phyloP scores from a whole-genome alignment of 2,888 invertebrate genomes.

The Nymphalis polychloros region DNA sequence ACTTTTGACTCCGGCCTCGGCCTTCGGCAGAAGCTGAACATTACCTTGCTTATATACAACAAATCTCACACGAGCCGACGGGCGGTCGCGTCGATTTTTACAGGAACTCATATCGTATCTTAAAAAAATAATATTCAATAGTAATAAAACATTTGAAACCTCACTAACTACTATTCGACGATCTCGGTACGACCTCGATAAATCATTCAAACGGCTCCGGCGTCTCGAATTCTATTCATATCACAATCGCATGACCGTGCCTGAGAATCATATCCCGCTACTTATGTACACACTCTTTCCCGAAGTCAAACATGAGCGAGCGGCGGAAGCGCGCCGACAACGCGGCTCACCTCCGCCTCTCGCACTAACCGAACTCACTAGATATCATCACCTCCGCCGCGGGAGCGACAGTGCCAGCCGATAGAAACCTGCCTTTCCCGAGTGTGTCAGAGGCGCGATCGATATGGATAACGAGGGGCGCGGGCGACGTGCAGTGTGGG shows the following conservation, averaged over 20 bases:
- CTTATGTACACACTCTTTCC: slow-evolving; percentile 78
- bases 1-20: slow-evolving; percentile 52
- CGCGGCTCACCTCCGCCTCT: slow-evolving; percentile 38
- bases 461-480: slow-evolving; percentile 65
- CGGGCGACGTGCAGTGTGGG: slow-evolving; percentile 51
- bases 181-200: slow-evolving; percentile 76
- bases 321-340: slow-evolving; percentile 36
- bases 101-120: slow-evolving; percentile 82
- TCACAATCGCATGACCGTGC: slow-evolving; percentile 82
- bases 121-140: slow-evolving; percentile 79
- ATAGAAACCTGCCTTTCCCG: slow-evolving; percentile 62
- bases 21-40: slow-evolving; percentile 46
- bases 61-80: slow-evolving; percentile 48
- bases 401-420: slow-evolving; percentile 57
- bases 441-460: slow-evolving; percentile 71
- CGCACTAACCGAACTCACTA: background rate
- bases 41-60: slow-evolving; percentile 78
- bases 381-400: slow-evolving; percentile 59
- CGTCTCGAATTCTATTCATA: slow-evolving; percentile 80
- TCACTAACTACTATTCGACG: slow-evolving; percentile 81
- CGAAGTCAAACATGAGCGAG: slow-evolving; percentile 52
- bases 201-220: slow-evolving; percentile 78
- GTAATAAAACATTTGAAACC: slow-evolving; percentile 82
- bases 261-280: slow-evolving; percentile 80
- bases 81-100: slow-evolving; percentile 58